Conservation (phyloP, 2,797 vertebrate species). For the Poeciliopsis paucimaculata region DNA sequence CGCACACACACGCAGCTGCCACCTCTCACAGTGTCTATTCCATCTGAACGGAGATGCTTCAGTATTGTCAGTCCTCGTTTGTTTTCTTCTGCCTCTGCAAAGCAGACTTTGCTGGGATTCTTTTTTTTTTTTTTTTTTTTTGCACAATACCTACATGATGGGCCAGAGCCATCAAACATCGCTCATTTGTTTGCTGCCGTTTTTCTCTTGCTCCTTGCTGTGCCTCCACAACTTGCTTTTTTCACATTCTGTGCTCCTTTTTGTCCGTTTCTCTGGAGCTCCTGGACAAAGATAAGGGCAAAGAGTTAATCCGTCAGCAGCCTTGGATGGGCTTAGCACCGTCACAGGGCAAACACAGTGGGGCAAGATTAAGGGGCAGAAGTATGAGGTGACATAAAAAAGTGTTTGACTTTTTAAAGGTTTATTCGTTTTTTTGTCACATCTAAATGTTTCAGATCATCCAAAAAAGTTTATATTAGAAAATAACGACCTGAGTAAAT, state of each 20-base stretch:
- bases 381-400: neutral
- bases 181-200: conserved; percentile 30
- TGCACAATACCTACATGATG: conserved; percentile 40
- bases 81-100: conserved; percentile 48
- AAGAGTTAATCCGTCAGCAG: conserved; percentile 66
- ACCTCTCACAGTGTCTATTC: conserved; percentile 38
- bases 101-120: conserved; percentile 48
- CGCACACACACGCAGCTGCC: conserved; percentile 41
- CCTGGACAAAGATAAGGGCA: conserved; percentile 68
- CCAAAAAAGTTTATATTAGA: neutral
- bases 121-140: conserved; percentile 15
- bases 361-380: conserved; percentile 66
- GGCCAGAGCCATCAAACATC: conserved; percentile 59
- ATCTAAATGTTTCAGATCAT: neutral
- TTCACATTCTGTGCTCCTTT: conserved; percentile 35
- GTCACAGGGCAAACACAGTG: conserved; percentile 62
- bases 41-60: conserved; percentile 56
- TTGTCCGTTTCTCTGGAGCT: conserved; percentile 50
- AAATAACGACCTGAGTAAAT: neutral
- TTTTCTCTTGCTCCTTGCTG: conserved; percentile 29
- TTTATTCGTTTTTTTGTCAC: neutral
- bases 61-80: conserved; percentile 51
- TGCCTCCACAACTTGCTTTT: conserved; percentile 36
- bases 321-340: conserved; percentile 67
- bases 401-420: neutral